These are phyloP conservation scores for Phyllopteryx taeniolatus DNA, from an alignment of 2,113 vertebrate genomes.

Conservation along the genomic window DNA sequence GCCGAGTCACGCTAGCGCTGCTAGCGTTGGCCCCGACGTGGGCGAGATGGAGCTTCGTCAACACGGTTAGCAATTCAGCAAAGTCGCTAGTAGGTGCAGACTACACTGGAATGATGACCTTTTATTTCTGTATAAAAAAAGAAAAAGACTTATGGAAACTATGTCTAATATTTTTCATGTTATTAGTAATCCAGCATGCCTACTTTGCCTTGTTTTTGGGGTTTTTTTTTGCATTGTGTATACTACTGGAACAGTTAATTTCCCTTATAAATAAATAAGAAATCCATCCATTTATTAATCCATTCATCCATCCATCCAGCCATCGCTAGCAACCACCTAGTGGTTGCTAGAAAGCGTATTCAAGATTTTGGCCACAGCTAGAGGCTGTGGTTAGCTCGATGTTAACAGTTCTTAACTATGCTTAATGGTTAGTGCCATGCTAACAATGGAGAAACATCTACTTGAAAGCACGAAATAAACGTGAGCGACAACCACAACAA, in stretches of 20 bases:
- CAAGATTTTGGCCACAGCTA: neutral
- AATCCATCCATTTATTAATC: too few relatives aligned
- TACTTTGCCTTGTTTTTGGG: too few relatives aligned
- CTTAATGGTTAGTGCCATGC: neutral
- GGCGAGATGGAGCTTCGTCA: neutral
- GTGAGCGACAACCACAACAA: too few relatives aligned
- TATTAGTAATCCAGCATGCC: too few relatives aligned
- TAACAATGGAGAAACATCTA: too few relatives aligned
- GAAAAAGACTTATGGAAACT: too few relatives aligned
- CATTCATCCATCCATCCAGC: too few relatives aligned
- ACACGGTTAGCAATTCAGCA: neutral
- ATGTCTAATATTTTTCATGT: too few relatives aligned
- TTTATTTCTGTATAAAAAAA: too few relatives aligned
- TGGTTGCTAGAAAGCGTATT: neutral
- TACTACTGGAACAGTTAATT: neutral
- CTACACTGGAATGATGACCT: too few relatives aligned
- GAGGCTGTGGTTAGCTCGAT: neutral
- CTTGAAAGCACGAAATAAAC: too few relatives aligned
- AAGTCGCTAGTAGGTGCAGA: neutral
- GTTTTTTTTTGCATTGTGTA: neutral
- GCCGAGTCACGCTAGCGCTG: neutral
- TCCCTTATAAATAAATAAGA: neutral
- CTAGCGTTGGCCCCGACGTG: neutral
- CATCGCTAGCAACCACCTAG: too few relatives aligned
- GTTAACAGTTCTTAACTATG: neutral